Base-by-base conservation (phyloP, 2,797 vertebrate species). In the Salmo trutta region DNA sequence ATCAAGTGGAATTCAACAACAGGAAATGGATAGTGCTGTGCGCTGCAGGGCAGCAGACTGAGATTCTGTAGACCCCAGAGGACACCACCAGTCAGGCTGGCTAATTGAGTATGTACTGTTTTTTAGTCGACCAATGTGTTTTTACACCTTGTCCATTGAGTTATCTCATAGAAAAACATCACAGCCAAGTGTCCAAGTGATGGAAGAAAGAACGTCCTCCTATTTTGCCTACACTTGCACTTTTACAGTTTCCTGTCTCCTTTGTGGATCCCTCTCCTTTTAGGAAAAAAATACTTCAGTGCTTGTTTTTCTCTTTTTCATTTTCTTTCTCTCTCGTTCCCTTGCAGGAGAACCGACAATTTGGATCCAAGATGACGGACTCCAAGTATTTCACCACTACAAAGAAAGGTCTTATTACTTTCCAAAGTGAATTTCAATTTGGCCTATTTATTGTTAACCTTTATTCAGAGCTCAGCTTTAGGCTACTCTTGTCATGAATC, bases 341-440 rank as follows among this genome's bases (percentile, higher is more conserved):
- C 84, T 86, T 88, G 69, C 88, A 95, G 95, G 94, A 97, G 93
- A 94, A 90, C 88, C 88, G 85, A 91, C 89, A 88, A 89, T 94
- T 95, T 91, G 93, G 93, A 92, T 93, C 95, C 94, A 97, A 96
- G 88, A 99, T 99, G 98, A 97, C 97, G 0, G 98, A 99, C 95
- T 98, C 97, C 1, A 99, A 99, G 90, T 99, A 99, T 84, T 99
- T 99, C 93, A 99, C 98, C 85, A 99, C 98, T 52, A 99, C 98
- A 47, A 99, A 99, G 91, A 99, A 99, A 98, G 98, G 98, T 99
- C 83, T 78, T 87, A 73, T 12, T 21, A 27, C 27, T 73, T 15
- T 76, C 2, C 0, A 19, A 36, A 15, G 14, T 54, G 16, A 29
- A 56, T 54, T 73, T 31, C 29, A 3, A 33, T 33, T 56, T 19